Percentiles rank a stretch among this genome's conserved stretches.
These are phyloP conservation scores for Picathartes gymnocephalus DNA, from an alignment of 2,113 vertebrate species.

Conservation along the genomic window DNA sequence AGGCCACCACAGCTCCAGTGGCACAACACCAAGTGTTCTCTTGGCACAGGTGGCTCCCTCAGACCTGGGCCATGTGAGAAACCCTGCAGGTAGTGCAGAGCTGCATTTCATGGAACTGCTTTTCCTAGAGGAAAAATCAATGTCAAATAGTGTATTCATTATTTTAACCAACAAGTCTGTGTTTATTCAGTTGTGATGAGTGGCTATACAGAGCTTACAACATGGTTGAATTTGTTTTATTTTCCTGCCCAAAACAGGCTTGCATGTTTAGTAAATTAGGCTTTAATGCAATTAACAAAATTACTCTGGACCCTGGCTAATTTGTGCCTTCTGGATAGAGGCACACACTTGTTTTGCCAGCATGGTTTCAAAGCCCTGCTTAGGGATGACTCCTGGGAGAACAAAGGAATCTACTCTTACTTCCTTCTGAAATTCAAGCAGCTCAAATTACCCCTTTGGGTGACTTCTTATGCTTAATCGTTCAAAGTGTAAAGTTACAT, in stretches of 20 bases:
- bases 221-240: not conserved
- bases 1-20: not conserved
- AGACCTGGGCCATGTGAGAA: not conserved
- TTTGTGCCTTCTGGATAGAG: not conserved
- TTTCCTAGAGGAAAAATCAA: not conserved
- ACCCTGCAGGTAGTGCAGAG: not conserved
- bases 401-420: not conserved
- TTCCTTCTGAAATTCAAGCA: not conserved
- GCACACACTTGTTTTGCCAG: not conserved
- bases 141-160: not conserved
- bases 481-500: not conserved
- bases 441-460: not conserved
- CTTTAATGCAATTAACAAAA: not conserved
- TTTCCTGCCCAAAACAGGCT: not conserved
- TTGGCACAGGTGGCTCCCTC: not conserved
- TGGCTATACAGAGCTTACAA: not conserved
- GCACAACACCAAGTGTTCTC: not conserved
- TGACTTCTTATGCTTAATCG: not conserved
- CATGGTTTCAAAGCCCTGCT: not conserved
- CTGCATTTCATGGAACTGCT: not conserved
- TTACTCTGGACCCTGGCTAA: not conserved
- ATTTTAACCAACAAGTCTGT: not conserved
- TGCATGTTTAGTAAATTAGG: not conserved
- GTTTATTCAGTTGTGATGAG: not conserved
- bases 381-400: not conserved